Conservation (phyloP, 2,888 invertebrate species). For the Halictus ligatus region DNA sequence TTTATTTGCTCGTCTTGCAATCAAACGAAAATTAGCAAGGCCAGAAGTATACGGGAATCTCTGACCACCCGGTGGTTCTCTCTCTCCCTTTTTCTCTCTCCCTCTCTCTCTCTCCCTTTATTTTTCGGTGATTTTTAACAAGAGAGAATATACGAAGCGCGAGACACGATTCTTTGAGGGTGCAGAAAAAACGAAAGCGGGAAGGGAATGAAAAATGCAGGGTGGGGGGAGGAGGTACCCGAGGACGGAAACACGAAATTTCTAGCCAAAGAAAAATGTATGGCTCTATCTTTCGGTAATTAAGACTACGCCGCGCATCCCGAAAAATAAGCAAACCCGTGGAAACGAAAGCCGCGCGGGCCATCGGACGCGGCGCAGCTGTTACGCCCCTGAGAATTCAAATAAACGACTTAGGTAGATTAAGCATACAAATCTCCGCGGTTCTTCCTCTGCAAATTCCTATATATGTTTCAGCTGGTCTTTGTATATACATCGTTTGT, state of each 20-base stretch:
- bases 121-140: slow-evolving; percentile 50
- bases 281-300: slow-evolving; percentile 82
- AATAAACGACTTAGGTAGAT: slow-evolving; percentile 79
- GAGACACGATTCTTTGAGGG: slow-evolving; percentile 28
- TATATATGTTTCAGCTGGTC: slow-evolving; percentile 56
- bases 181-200: neutral
- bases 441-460: slow-evolving; percentile 58
- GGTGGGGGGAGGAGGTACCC: slow-evolving; percentile 7
- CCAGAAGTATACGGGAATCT: slow-evolving; percentile 22
- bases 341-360: slow-evolving; percentile 45
- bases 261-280: slow-evolving; percentile 71
- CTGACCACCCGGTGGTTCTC: too few species aligned
- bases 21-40: slow-evolving; percentile 78
- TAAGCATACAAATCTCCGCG: slow-evolving; percentile 74
- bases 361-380: slow-evolving; percentile 72
- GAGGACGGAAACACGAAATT: slow-evolving; percentile 40
- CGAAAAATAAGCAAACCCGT: slow-evolving; percentile 74
- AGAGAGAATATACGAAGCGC: slow-evolving; percentile 55
- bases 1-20: slow-evolving; percentile 63
- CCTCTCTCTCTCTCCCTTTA: too few species aligned
- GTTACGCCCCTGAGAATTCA: slow-evolving; percentile 73
- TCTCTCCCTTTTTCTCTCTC: neutral
- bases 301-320: slow-evolving; percentile 70
- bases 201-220: slow-evolving; percentile 21
- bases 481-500: slow-evolving; percentile 47